Conservation (phyloP, 2,888 invertebrate species). For the Julus scandinavius region DNA sequence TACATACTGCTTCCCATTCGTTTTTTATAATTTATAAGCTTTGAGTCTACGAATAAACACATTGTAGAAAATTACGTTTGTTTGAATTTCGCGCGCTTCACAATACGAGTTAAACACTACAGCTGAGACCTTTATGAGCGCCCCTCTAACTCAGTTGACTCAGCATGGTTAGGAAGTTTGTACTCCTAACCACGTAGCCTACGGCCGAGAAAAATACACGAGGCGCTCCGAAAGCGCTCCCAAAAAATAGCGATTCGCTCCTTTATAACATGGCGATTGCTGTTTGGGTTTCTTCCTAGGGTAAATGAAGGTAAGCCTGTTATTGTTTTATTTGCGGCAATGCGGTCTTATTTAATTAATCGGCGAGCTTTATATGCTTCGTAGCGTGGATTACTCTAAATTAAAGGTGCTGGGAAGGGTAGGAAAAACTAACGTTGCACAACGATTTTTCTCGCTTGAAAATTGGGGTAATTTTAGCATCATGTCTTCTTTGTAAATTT, state of each 20-base stretch:
- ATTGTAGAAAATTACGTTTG: no score
- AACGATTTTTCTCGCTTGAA: neutral
- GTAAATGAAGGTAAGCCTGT: conserved; percentile 10
- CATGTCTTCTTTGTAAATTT: conserved; percentile 1
- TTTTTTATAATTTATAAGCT: no score
- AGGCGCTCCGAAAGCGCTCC: neutral
- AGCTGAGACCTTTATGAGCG: neutral
- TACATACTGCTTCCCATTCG: no score
- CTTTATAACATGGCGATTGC: neutral
- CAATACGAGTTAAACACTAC: neutral
- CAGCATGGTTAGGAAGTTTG: neutral
- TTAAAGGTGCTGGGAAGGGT: neutral
- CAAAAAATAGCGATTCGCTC: neutral
- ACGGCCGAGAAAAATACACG: neutral
- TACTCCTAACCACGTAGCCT: neutral
- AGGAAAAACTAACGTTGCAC: neutral
- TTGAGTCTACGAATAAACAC: no score
- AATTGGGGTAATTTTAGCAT: conserved; percentile 2
- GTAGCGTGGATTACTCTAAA: neutral
- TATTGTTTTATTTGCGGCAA: neutral
- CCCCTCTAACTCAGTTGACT: neutral
- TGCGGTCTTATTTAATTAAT: neutral
- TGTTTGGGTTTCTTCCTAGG: neutral
- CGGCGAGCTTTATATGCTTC: neutral
- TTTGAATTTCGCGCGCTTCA: no score